Conservation (phyloP, 2,113 vertebrate genomes). For the Carollia perspicillata region DNA sequence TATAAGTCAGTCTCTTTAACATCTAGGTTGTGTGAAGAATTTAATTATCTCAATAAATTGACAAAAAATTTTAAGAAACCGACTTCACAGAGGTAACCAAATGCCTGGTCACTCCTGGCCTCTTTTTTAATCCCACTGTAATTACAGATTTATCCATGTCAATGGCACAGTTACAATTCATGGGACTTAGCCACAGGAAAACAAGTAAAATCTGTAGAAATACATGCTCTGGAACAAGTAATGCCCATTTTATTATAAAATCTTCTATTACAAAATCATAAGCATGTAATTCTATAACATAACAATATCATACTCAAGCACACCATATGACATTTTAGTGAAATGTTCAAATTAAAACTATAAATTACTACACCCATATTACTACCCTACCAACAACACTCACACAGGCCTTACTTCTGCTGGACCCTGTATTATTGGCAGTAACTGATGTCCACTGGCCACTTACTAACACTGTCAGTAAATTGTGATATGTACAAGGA, state of each 20-base stretch:
- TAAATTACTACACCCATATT: too few relatives aligned
- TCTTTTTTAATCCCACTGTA: background rate
- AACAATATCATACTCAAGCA: too few relatives aligned
- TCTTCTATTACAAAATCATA: too few relatives aligned
- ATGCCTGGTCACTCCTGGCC: background rate
- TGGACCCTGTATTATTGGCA: background rate
- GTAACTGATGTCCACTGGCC: background rate
- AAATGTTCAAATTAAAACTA: too few relatives aligned
- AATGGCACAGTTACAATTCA: background rate
- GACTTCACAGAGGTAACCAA: background rate
- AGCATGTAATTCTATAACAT: too few relatives aligned
- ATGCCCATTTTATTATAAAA: too few relatives aligned
- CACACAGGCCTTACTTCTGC: too few relatives aligned
- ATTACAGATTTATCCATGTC: background rate
- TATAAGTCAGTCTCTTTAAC: background rate
- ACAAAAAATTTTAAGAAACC: background rate
- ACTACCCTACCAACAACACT: too few relatives aligned
- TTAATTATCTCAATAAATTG: background rate
- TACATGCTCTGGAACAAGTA: background rate
- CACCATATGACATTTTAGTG: too few relatives aligned
- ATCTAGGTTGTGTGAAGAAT: background rate
- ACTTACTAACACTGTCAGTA: background rate
- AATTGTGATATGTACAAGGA: background rate
- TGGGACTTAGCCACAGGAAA: background rate
- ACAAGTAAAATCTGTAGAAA: background rate